These are phyloP conservation scores for Hydropsyche betteni DNA, from an alignment of 2,888 invertebrate genomes.

Conservation along the genomic window DNA sequence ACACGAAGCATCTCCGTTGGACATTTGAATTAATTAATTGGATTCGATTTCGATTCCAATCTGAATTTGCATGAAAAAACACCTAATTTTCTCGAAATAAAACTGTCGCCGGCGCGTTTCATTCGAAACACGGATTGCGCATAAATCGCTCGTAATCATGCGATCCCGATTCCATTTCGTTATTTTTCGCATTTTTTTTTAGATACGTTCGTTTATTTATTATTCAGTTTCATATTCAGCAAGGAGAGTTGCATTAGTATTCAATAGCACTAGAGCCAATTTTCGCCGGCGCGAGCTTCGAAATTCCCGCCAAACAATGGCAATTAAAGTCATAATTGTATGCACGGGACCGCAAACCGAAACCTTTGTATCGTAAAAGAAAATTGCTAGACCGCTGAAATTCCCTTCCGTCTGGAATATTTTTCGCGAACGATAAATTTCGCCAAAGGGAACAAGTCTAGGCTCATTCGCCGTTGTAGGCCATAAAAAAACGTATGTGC, in stretches of 20 bases:
- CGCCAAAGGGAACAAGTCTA: constrained; percentile 1
- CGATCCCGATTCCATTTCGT: too few species aligned
- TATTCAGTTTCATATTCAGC: not conserved
- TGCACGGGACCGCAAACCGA: constrained; percentile 16
- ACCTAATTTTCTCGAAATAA: too few species aligned
- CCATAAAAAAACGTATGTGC: too few species aligned
- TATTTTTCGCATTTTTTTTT: too few species aligned
- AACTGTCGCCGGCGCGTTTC: too few species aligned
- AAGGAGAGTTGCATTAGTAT: not conserved
- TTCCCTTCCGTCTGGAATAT: constrained; percentile 23
- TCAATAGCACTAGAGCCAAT: constrained; percentile 1
- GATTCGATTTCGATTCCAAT: too few species aligned
- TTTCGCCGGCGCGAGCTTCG: not conserved
- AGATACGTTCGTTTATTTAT: too few species aligned
- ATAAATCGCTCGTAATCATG: too few species aligned
- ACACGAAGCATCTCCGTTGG: not conserved
- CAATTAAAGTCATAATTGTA: constrained; percentile 17
- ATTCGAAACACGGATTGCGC: too few species aligned
- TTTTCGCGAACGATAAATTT: constrained; percentile 29
- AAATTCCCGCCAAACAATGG: constrained; percentile 7
- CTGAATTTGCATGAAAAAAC: too few species aligned
- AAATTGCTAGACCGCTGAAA: constrained; percentile 18
- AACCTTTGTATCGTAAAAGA: constrained; percentile 28
- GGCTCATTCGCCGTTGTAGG: not conserved
- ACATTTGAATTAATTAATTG: too few species aligned